phyloP scores from a whole-genome alignment of 2,888 invertebrate species.

The Drosophila nigritarsus region DNA sequence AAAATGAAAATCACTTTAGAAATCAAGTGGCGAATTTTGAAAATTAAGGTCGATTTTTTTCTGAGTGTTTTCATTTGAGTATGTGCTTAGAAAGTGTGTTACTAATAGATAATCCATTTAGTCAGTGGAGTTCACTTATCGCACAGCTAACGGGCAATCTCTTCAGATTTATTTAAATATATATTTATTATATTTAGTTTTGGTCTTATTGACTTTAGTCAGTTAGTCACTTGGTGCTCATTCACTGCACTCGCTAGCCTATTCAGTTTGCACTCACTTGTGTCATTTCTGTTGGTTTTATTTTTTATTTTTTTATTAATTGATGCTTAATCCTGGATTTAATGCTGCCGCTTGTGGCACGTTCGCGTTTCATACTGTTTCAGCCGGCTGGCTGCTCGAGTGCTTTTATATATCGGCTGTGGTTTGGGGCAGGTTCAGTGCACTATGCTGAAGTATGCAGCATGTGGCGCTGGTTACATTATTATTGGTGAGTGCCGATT shows the following conservation, averaged over 20 bases:
- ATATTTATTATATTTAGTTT: not conserved
- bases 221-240: not conserved
- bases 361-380: slow-evolving; percentile 59
- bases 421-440: slow-evolving; percentile 65
- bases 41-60: not conserved
- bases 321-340: slow-evolving; percentile 47
- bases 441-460: slow-evolving; percentile 44
- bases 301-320: not conserved
- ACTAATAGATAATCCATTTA: not conserved
- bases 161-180: not conserved
- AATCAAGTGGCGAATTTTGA: not conserved
- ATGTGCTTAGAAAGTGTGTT: not conserved
- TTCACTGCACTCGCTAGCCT: slow-evolving; percentile 8
- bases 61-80: not conserved
- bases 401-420: slow-evolving; percentile 60
- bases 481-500: slow-evolving; percentile 46
- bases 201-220: not conserved
- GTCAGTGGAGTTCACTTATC: not conserved
- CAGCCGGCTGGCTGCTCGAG: slow-evolving; percentile 42
- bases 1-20: not conserved
- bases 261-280: slow-evolving; percentile 59
- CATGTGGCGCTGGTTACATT: slow-evolving; percentile 49
- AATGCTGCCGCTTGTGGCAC: slow-evolving; percentile 39
- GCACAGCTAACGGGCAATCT: too few relatives aligned
- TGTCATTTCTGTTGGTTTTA: slow-evolving; percentile 30